A percentile compares a stretch with the other conserved stretches of the same genome.
Conservation (phyloP, 2,888 invertebrate genomes). For the Caenorhabditis sinica region DNA sequence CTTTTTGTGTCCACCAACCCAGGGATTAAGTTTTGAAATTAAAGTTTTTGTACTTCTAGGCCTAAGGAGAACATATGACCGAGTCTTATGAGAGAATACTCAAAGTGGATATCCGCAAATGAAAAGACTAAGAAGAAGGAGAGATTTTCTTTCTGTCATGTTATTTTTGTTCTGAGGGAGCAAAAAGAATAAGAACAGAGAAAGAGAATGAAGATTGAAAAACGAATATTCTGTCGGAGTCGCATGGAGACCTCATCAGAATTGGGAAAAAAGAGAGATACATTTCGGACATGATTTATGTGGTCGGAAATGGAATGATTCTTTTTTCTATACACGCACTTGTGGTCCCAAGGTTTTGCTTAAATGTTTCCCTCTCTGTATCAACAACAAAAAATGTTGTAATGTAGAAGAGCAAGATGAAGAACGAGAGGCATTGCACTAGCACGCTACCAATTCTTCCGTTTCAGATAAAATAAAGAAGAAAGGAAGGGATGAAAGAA, state of each 20-base stretch:
- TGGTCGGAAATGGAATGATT: constrained; percentile 58
- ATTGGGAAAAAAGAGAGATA: not conserved
- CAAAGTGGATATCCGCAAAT: not conserved
- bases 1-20: constrained; percentile 10
- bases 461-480: constrained; percentile 59
- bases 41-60: constrained; percentile 2
- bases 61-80: not conserved
- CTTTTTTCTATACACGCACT: constrained; percentile 47
- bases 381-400: constrained; percentile 38
- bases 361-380: constrained; percentile 18
- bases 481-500: constrained; percentile 23
- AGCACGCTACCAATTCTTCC: constrained; percentile 55
- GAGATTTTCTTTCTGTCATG: constrained; percentile 13
- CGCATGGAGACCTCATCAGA: constrained; percentile 31
- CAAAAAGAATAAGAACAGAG: too few relatives aligned
- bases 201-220: constrained; percentile 22
- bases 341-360: constrained; percentile 22
- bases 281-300: constrained; percentile 51
- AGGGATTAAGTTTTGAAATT: constrained; percentile 27
- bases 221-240: constrained; percentile 29
- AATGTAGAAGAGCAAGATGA: constrained; percentile 7
- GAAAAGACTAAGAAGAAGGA: not conserved
- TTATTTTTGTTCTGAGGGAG: not conserved
- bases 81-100: not conserved
- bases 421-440: constrained; percentile 6